Base-by-base conservation (phyloP, 2,888 invertebrate genomes). In the Panopea generosa region DNA sequence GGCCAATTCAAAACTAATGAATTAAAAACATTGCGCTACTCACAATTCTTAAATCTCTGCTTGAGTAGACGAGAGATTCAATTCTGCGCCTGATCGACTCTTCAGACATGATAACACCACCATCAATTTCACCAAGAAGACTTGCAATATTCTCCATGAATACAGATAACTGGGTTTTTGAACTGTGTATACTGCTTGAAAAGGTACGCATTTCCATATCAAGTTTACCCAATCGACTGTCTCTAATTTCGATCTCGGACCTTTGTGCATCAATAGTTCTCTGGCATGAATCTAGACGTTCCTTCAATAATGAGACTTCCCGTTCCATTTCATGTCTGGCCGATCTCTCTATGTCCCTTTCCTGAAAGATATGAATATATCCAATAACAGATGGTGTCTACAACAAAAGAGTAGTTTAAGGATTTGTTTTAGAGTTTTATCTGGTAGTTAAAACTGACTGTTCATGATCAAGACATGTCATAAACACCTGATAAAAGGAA, bases 111-210 rank as follows among this genome's bases (percentile, higher is more conserved):
- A 86, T 84, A 2, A 89, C 71, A 6, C 61, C 57, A 24, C 69
- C 72, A 61, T 82, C 87, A 4, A 74, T 60, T 20, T 89, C 86
- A 60, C 88, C 84, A 57, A 92, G 81, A 9, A 92, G 57, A 40
- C 77, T 74, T 1, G 90, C 89, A 18, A 92, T 66, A 65, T 90
- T 85, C 53, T 92, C 91, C 49, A 82, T 84, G 85, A 92, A 91
- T 18, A 86, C 55, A 9, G 74, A 79, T 56, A 84, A 83, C 67
- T 87, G 86, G 1, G 85, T 83, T 24, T 85, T 78, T 14, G 84
- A 55, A n/a, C 69, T 84, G 29, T 79, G 86, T 6, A 87, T 76
- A 55, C 62, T 78, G 49, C 84, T 82, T 1, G 84, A 56, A 6
- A 76, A 83, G 14, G 84, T 75, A 14, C 88, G 77, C 24, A 78